phyloP scores from a whole-genome alignment of 2,797 vertebrate genomes.

The Petrocephalus schoutedeni region DNA sequence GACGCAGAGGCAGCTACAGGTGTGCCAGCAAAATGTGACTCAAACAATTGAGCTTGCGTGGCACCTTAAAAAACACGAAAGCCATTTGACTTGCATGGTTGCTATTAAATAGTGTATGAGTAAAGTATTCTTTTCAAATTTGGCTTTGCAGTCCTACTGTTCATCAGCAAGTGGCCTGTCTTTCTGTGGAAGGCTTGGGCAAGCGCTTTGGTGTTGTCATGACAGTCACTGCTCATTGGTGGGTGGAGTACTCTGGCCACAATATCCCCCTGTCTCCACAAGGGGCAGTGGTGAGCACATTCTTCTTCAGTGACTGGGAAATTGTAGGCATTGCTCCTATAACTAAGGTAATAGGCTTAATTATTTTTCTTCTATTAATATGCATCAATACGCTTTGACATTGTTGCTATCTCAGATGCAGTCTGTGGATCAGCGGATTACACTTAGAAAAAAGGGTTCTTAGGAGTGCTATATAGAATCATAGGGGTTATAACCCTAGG shows the following conservation, averaged over 20 bases:
- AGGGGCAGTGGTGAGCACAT: conserved; percentile 42
- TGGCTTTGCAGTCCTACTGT: conserved; percentile 40
- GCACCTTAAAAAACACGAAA: not conserved
- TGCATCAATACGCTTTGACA: not conserved
- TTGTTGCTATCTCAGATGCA: not conserved
- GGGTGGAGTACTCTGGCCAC: conserved; percentile 55
- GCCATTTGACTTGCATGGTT: not conserved
- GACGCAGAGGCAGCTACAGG: conserved; percentile 27
- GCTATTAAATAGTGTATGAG: not conserved
- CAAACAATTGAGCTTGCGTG: not conserved
- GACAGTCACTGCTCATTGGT: conserved; percentile 56
- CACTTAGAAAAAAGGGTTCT: too few relatives aligned
- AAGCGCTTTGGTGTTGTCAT: conserved; percentile 56
- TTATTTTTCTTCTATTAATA: not conserved
- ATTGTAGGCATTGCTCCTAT: conserved; percentile 58
- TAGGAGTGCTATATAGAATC: too few relatives aligned
- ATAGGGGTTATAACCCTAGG: too few relatives aligned
- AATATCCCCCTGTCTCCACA: conserved; percentile 31
- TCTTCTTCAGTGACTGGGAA: conserved; percentile 57
- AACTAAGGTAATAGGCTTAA: conserved; percentile 48
- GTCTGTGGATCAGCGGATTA: not conserved
- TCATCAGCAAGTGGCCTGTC: conserved; percentile 53
- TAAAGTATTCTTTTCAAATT: not conserved
- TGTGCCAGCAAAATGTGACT: conserved; percentile 15
- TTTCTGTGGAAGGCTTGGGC: conserved; percentile 48